Conservation (phyloP, 2,113 vertebrate species). For the Melanostigma gelatinosum region DNA sequence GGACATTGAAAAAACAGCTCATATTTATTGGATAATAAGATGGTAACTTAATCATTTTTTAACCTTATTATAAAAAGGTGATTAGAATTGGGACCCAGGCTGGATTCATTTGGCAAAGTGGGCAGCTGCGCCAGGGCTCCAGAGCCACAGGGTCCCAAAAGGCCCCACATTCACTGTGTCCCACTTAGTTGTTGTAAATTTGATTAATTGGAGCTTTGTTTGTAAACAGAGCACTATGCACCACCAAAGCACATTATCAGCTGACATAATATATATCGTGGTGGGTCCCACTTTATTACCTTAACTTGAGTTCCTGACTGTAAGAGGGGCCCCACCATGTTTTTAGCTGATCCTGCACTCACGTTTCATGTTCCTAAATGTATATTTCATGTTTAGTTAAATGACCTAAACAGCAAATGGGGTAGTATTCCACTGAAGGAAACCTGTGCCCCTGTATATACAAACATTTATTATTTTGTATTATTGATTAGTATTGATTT, state of each 20-base stretch:
- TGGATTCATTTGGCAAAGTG: constrained; percentile 16
- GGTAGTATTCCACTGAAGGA: not conserved
- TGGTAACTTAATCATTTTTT: not conserved
- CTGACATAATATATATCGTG: not conserved
- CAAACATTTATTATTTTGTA: not conserved
- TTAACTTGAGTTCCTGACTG: not conserved
- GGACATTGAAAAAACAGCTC: not conserved
- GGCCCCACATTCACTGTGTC: constrained; percentile 5
- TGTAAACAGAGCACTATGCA: constrained; percentile 2
- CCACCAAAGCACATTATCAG: constrained; percentile 10
- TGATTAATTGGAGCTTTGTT: constrained; percentile 39
- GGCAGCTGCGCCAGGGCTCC: constrained; percentile 13
- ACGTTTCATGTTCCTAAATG: not conserved
- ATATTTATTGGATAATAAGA: not conserved
- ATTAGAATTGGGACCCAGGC: constrained; percentile 1
- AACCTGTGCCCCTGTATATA: not conserved
- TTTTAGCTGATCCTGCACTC: not conserved
- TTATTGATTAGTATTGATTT: not conserved
- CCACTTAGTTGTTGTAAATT: constrained; percentile 10
- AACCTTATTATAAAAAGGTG: not conserved
- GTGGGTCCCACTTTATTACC: not conserved
- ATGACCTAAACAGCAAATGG: not conserved
- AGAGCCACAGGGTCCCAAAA: not conserved
- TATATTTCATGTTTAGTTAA: not conserved
- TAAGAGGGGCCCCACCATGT: not conserved